phyloP scores from a whole-genome alignment of 1,140 invertebrate species.

The Centruroides sculpturatus region DNA sequence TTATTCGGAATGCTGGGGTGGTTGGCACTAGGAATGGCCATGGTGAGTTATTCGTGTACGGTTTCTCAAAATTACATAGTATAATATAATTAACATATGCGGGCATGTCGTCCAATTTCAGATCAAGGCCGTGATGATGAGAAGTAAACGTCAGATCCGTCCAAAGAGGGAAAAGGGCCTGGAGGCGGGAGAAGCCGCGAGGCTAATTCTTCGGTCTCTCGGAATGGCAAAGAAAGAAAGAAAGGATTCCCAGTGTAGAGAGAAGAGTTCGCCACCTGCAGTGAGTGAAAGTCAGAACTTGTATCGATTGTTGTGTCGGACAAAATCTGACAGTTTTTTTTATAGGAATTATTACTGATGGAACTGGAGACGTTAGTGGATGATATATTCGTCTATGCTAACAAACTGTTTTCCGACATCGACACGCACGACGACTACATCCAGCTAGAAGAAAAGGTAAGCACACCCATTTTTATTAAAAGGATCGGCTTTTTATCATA shows the following conservation, averaged over 20 bases:
- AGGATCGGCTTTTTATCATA: too few relatives aligned
- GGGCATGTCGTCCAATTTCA: too few relatives aligned
- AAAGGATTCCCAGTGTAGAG: neutral
- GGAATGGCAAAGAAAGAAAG: neutral
- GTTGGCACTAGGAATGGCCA: too few relatives aligned
- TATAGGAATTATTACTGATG: constrained; percentile 6
- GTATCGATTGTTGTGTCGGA: too few relatives aligned
- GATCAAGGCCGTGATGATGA: constrained; percentile 1
- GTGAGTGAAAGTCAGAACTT: neutral
- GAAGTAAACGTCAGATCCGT: neutral
- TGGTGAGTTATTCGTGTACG: too few relatives aligned
- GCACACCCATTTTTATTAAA: too few relatives aligned
- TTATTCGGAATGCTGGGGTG: too few relatives aligned
- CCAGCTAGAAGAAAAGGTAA: too few relatives aligned
- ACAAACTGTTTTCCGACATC: constrained; percentile 1
- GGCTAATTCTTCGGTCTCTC: neutral
- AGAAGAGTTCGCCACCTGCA: neutral
- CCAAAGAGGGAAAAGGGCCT: neutral
- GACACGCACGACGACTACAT: too few relatives aligned
- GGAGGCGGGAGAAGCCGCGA: neutral
- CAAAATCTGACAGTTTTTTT: neutral
- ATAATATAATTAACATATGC: too few relatives aligned
- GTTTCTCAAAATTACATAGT: too few relatives aligned
- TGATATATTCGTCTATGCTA: neutral
- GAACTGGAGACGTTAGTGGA: constrained; percentile 6